A percentile compares a stretch with the other conserved stretches of the same genome.
Evolutionary conservation across 2,113 vertebrate genomes (phyloP).

Genomic region (Heterochromis multidens): DNA sequence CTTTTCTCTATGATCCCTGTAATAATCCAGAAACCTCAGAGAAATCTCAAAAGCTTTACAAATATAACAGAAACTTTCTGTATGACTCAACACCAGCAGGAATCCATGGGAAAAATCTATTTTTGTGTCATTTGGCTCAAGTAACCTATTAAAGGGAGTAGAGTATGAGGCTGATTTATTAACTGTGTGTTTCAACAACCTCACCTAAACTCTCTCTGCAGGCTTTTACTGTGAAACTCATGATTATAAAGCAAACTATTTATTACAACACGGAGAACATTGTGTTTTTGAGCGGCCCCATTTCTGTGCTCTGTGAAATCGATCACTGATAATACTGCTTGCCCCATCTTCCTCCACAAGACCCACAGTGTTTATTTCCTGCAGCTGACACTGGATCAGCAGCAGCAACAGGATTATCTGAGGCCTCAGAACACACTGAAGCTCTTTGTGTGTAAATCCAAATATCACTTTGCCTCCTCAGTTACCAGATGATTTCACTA

Average conservation of each 20-base stretch:
- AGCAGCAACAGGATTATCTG: conserved; percentile 3
- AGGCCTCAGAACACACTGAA: conserved; percentile 2
- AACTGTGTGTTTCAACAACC: background rate
- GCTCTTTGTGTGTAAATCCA: conserved; percentile 21
- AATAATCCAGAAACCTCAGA: background rate
- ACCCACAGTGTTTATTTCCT: background rate
- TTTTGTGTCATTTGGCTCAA: background rate
- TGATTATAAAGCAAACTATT: background rate
- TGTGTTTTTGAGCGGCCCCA: background rate
- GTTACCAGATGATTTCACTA: conserved; percentile 27
- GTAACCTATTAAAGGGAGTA: background rate
- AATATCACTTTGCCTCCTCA: conserved; percentile 12
- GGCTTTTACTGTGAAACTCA: background rate
- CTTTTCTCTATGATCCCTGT: background rate
- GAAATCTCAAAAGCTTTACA: background rate
- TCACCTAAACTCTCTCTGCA: conserved; percentile 2
- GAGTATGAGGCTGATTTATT: conserved; percentile 11
- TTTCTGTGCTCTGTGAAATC: background rate
- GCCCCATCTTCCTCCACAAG: background rate
- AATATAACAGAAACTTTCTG: background rate
- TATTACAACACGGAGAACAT: background rate
- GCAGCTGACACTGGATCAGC: background rate
- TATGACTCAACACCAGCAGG: background rate
- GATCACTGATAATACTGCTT: background rate
- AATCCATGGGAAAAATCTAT: background rate